Percentiles rank a stretch among this genome's conserved stretches.
phyloP scores from a whole-genome alignment of 1,140 invertebrate species.

The Drosophila ambigua region DNA sequence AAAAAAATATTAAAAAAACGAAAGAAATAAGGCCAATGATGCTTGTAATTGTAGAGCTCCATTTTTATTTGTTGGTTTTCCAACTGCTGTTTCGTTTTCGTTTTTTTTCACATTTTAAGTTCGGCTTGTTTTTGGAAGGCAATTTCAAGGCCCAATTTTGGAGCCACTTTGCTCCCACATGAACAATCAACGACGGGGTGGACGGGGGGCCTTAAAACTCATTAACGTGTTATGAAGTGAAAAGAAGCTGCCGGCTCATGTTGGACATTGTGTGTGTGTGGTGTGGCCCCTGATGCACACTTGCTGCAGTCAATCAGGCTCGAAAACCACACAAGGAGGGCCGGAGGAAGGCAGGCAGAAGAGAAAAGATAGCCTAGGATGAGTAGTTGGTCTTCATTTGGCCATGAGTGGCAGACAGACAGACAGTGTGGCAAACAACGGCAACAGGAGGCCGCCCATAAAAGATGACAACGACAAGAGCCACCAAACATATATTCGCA shows the following conservation, averaged over 20 bases:
- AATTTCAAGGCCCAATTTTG: conserved; percentile 55
- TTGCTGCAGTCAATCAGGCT: conserved; percentile 42
- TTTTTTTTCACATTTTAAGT: background rate
- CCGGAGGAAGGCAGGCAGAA: background rate
- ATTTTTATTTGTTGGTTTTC: conserved; percentile 47
- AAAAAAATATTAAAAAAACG: conserved; percentile 38
- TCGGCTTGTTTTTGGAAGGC: conserved; percentile 26
- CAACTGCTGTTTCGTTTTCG: conserved; percentile 35
- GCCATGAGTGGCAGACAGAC: conserved; percentile 25
- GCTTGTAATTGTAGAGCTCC: conserved; percentile 73
- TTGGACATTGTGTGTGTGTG: conserved; percentile 24
- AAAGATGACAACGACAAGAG: conserved; percentile 29
- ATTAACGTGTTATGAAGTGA: conserved; percentile 67
- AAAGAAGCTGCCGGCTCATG: conserved; percentile 25
- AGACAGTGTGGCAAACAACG: conserved; percentile 18
- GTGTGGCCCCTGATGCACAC: conserved; percentile 29
- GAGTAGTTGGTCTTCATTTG: conserved; percentile 41
- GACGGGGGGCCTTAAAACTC: conserved; percentile 50
- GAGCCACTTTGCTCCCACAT: conserved; percentile 19
- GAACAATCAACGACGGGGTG: conserved; percentile 46
- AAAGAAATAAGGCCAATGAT: conserved; percentile 78
- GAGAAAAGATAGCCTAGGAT: conserved; percentile 9
- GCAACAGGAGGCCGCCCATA: conserved; percentile 36
- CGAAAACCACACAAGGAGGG: conserved; percentile 2
- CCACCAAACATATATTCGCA: conserved; percentile 19